phyloP scores from a whole-genome alignment of 2,797 vertebrate species.

The Antrozous pallidus region DNA sequence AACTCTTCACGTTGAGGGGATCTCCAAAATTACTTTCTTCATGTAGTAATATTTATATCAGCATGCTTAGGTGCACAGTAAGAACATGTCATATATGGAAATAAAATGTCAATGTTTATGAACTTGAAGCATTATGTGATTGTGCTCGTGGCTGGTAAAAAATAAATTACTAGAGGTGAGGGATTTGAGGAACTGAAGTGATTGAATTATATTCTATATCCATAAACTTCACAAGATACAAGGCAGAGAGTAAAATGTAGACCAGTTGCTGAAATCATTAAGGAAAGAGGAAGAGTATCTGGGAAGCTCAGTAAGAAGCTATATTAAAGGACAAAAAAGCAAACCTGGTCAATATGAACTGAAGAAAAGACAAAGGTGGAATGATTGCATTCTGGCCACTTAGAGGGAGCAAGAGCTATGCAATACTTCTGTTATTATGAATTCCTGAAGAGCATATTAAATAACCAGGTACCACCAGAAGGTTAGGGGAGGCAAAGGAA shows the following conservation, averaged over 20 bases:
- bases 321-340: neutral
- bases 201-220: slow-evolving; percentile 1
- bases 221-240: neutral
- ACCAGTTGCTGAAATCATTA: neutral
- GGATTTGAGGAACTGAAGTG: neutral
- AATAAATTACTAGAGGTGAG: neutral
- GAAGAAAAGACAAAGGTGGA: neutral
- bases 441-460: neutral
- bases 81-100: neutral
- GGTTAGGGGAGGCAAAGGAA: neutral
- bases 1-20: neutral
- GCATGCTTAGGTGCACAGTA: neutral
- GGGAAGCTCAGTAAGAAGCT: neutral
- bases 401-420: neutral
- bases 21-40: neutral
- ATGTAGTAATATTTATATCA: neutral
- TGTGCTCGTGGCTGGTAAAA: neutral
- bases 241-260: slow-evolving; percentile 29
- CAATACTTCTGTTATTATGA: neutral
- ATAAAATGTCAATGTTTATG: neutral
- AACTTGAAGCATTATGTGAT: neutral
- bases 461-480: neutral
- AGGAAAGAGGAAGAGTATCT: neutral
- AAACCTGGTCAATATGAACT: neutral
- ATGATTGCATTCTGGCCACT: neutral